These are phyloP conservation scores for Panzeria rudis DNA, from an alignment of 2,888 invertebrate genomes.

Conservation along the genomic window DNA sequence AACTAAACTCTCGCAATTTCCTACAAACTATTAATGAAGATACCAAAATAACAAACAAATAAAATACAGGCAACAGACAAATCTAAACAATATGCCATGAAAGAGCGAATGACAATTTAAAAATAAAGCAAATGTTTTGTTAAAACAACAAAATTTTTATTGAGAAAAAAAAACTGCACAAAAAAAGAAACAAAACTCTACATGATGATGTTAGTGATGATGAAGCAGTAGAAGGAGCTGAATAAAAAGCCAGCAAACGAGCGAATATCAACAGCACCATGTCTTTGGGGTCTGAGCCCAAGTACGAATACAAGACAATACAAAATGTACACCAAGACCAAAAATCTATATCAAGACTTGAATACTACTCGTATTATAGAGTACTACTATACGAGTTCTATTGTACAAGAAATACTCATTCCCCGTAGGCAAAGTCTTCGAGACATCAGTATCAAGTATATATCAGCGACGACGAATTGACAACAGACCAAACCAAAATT, in stretches of 20 bases:
- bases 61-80: conserved; percentile 54
- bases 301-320: conserved; percentile 21
- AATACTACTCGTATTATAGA: neutral
- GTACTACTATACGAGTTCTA: conserved; percentile 6
- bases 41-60: conserved; percentile 57
- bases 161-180: neutral
- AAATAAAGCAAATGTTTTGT: conserved; percentile 60
- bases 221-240: conserved; percentile 18
- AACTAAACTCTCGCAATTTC: conserved; percentile 18
- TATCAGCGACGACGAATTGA: no score
- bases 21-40: conserved; percentile 66
- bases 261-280: conserved; percentile 61
- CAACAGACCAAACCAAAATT: no score
- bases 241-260: conserved; percentile 60
- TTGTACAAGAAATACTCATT: conserved; percentile 15
- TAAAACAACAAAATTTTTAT: conserved; percentile 51
- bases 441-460: no score
- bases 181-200: conserved; percentile 57
- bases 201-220: conserved; percentile 47
- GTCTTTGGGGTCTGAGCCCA: conserved; percentile 32
- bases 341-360: conserved; percentile 25
- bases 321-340: conserved; percentile 24
- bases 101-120: conserved; percentile 71
- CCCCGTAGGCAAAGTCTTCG: no score
- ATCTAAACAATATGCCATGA: conserved; percentile 66